Evolutionary conservation across 2,888 invertebrate species (phyloP), one percentile per base, ranked within the genome.

Genomic region (Drosophila basisetae): DNA sequence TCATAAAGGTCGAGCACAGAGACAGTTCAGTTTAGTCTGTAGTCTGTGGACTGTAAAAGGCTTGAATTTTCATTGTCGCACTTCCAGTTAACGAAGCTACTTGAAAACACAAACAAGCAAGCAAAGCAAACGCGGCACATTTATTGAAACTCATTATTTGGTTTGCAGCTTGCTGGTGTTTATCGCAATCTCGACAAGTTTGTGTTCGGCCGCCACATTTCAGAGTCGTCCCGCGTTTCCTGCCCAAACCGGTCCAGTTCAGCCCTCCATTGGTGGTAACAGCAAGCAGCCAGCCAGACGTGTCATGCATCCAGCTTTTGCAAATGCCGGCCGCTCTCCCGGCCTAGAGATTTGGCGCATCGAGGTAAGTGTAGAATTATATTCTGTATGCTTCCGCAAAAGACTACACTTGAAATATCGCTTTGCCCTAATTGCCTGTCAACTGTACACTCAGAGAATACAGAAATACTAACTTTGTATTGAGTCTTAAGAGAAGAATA

Each of bases 291-390:
- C 92, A 31, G 91, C 83, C 25, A 79, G 91, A 80, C 89, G 92
- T 78, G 73, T 92, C 50, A 94, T 94, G 94, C 95, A 96, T 84
- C 94, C 96, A 71, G 96, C 96, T 5, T 97, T 97, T 91, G 95
- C 94, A 67, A 95, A 95, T 76, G 95, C 96, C 55, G 97, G 97
- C 2, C 94, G 94, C 89, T 93, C 94, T 56, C 94, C 95, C 9
- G 97, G 97, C 0, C 84, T 96, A 0, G 96, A 96, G 93, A 95
- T 97, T 83, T 97, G 97, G 97, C 95, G 97, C 91, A 95, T 97
- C 73, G 97, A 97, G 95, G 97, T 97, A 92, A 94, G 94, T 78
- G 22, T 13, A n/a, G 56, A 39, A 25, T 54, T 25, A n/a, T 22
- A 28, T 31, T 47, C 35, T 10, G 25, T 25, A 35, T 54, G 35